phyloP scores from a whole-genome alignment of 1,140 invertebrate species.

The Megalopta genalis region DNA sequence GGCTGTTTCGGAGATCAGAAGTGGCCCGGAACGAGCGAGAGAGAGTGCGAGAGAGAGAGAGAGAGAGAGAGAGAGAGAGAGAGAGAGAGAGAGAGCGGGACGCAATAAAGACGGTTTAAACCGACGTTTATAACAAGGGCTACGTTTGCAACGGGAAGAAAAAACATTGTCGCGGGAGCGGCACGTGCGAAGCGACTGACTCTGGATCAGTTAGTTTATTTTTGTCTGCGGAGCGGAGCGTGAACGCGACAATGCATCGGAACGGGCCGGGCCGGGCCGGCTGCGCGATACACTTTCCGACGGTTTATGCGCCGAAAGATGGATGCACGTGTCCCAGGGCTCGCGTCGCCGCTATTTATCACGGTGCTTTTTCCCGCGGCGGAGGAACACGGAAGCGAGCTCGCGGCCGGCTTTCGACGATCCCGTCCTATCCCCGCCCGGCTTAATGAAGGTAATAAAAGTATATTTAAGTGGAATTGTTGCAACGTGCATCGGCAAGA shows the following conservation, averaged over 20 bases:
- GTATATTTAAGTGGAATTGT: neutral
- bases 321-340: too few relatives aligned
- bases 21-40: too few relatives aligned
- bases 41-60: too few relatives aligned
- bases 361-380: too few relatives aligned
- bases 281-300: slow-evolving; percentile 13
- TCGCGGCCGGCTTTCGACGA: too few relatives aligned
- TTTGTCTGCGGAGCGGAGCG: slow-evolving; percentile 20
- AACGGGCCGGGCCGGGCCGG: too few relatives aligned
- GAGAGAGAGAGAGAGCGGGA: neutral
- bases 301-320: neutral
- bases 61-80: neutral
- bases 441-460: neutral
- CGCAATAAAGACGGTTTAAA: slow-evolving; percentile 49
- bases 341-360: neutral
- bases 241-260: slow-evolving; percentile 16
- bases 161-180: slow-evolving; percentile 14
- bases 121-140: slow-evolving; percentile 3
- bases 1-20: too few relatives aligned
- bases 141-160: slow-evolving; percentile 22
- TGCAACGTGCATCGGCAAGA: too few relatives aligned
- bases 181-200: slow-evolving; percentile 30
- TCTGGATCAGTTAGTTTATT: slow-evolving; percentile 53
- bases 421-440: too few relatives aligned
- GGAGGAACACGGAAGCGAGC: neutral